Conservation (phyloP, 2,797 vertebrate genomes). For the Hylomyscus alleni region DNA sequence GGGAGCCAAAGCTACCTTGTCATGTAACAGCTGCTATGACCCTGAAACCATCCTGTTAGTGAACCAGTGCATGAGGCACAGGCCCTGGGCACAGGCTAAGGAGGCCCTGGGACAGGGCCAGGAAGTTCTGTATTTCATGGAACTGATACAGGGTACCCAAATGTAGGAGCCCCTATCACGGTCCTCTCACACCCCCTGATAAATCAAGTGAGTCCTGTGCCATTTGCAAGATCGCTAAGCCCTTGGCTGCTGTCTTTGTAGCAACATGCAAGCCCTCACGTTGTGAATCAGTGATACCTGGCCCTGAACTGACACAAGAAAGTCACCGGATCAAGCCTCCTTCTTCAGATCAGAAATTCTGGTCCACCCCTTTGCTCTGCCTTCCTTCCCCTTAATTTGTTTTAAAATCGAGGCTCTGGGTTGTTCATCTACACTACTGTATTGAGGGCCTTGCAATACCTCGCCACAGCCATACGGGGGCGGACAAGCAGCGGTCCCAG, state of each 20-base stretch:
- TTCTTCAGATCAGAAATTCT: neutral
- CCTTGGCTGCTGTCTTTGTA: neutral
- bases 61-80: neutral
- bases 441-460: conserved; percentile 50
- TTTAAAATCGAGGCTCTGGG: neutral
- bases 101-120: neutral
- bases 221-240: neutral
- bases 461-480: neutral
- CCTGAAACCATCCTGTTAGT: neutral
- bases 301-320: neutral
- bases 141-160: neutral
- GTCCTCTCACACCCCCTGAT: neutral
- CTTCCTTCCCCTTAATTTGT: too few species aligned
- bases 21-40: neutral
- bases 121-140: neutral
- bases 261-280: neutral
- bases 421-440: neutral
- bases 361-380: neutral
- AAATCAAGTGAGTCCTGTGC: neutral
- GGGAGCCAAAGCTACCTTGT: neutral
- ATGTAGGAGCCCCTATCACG: neutral
- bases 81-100: neutral
- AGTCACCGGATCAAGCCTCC: neutral
- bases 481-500: neutral
- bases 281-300: neutral